A percentile compares a stretch with the other conserved stretches of the same genome.
Conservation (phyloP, 2,113 vertebrate species). For the Lycocorax pyrrhopterus region DNA sequence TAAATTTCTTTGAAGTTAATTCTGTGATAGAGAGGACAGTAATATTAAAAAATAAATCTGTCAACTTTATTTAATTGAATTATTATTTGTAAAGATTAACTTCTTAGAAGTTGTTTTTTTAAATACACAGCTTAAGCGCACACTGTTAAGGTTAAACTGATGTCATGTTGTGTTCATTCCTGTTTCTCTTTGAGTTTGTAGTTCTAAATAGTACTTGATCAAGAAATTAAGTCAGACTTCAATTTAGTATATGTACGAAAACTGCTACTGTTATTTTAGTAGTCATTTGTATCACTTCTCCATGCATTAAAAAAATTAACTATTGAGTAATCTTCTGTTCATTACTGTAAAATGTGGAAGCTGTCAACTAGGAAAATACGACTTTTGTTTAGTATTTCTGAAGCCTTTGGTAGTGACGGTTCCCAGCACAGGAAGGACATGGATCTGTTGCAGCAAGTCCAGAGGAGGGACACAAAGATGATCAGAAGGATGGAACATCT, state of each 20-base stretch:
- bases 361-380: background rate
- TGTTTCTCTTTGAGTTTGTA: background rate
- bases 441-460: background rate
- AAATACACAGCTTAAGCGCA: background rate
- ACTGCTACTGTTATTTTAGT: background rate
- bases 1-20: background rate
- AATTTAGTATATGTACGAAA: background rate
- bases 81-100: background rate
- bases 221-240: background rate
- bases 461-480: background rate
- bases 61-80: background rate
- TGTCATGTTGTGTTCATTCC: background rate
- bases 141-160: background rate
- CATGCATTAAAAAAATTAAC: background rate
- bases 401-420: background rate
- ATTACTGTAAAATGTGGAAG: background rate
- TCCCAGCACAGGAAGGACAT: too few relatives aligned
- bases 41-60: background rate
- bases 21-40: background rate
- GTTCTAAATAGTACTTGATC: background rate
- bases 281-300: background rate
- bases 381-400: background rate
- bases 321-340: background rate
- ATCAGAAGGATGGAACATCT: background rate
- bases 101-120: background rate